Conservation (phyloP, 2,797 vertebrate genomes). For the Babyrousa celebensis region DNA sequence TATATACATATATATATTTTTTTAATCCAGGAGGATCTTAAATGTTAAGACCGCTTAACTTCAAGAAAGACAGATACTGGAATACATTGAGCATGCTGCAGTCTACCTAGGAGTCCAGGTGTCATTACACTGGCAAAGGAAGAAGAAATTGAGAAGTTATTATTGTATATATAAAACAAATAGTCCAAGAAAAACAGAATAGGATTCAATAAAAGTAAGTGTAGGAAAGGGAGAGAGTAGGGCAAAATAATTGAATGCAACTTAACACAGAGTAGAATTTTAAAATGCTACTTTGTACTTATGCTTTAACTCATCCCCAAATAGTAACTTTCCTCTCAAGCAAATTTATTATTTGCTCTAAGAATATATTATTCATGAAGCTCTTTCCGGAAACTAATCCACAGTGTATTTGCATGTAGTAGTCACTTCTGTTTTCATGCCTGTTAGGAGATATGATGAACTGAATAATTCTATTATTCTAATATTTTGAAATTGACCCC, state of each 20-base stretch:
- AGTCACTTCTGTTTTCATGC: background rate
- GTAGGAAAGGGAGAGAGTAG: background rate
- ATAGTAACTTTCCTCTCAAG: background rate
- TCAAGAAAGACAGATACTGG: background rate
- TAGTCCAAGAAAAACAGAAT: background rate
- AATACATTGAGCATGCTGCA: background rate
- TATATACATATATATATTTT: too few relatives aligned
- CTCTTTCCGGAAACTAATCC: background rate
- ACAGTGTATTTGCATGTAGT: background rate
- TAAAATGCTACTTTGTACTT: background rate
- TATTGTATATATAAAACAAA: background rate
- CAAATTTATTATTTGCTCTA: background rate
- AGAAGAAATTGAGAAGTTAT: background rate
- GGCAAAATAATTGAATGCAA: background rate
- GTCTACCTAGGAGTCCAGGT: background rate
- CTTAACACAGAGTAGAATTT: background rate
- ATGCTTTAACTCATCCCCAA: background rate
- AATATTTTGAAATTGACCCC: background rate
- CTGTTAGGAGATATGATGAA: background rate
- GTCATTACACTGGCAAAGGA: background rate
- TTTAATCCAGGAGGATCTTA: background rate
- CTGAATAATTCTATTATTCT: background rate
- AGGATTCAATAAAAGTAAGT: background rate
- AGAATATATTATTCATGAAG: background rate
- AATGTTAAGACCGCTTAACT: background rate